These are phyloP conservation scores for Hemicordylus capensis DNA, from an alignment of 2,113 vertebrate genomes.

Conservation along the genomic window DNA sequence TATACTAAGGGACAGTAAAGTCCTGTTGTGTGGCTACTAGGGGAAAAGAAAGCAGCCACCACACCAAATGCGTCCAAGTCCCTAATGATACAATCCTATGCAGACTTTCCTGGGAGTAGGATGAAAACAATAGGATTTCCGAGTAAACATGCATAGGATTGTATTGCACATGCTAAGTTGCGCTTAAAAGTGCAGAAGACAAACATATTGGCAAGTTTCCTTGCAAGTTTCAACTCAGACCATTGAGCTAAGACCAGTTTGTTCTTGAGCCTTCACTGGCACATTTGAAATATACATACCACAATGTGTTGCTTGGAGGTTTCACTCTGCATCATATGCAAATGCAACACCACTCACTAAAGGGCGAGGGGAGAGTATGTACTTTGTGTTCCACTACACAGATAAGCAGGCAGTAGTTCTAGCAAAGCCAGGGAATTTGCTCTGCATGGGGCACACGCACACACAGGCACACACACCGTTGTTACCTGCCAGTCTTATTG, in stretches of 20 bases:
- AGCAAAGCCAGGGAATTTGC: accelerated
- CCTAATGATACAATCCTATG: background rate
- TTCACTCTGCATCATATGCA: background rate
- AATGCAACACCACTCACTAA: background rate
- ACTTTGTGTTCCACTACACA: background rate
- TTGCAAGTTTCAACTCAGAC: background rate
- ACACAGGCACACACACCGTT: background rate
- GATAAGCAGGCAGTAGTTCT: background rate
- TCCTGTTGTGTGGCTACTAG: background rate
- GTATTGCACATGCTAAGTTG: background rate
- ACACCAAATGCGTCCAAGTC: background rate
- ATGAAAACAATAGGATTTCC: too few species aligned
- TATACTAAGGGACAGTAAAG: background rate
- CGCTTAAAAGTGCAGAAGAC: background rate
- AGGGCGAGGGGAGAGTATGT: background rate
- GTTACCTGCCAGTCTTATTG: slow-evolving; percentile 21
- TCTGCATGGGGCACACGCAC: background rate
- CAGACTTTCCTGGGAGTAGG: too few species aligned
- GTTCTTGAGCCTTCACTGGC: slow-evolving; percentile 13
- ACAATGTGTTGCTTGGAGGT: background rate
- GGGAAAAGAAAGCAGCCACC: background rate
- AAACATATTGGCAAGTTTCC: background rate
- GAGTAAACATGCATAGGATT: too few species aligned
- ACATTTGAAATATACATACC: background rate
- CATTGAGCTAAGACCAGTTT: background rate